Evolutionary conservation across 2,113 vertebrate species (phyloP), one percentile per base, ranked within the genome.

Genomic region (Hippopotamus amphibius): DNA sequence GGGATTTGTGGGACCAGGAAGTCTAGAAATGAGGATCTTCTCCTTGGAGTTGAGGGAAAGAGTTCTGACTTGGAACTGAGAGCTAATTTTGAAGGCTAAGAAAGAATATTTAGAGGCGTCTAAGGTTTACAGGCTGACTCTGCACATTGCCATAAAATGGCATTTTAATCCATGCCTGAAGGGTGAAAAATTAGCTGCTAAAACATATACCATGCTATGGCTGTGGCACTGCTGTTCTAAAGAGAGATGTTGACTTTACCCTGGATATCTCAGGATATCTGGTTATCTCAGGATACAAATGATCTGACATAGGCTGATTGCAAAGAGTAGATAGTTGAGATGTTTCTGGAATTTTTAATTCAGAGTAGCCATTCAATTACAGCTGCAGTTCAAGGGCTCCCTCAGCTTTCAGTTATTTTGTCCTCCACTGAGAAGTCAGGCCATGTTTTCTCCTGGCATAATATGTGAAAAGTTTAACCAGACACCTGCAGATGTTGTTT

Each of bases 391-490:
- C 21, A 57, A 0, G 48, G 57, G 2, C 33, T 55, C 14, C 7
- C 7, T 89, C 12, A 37, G 26, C 30, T 57, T 79, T 48, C 16
- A 37, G 48, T 74, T 88, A 33, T 92, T n/a, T 86, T 77, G 41
- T 71, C 66, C 17, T 94, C 26, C 13, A 22, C 30, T 55, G 71
- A 92, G 37, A 74, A 65, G 50, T 68, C 46, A 85, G 26, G 37
- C 43, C 68, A 63, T 83, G 21, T 94, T 74, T 92, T 90, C 48
- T 65, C 2, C 66, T 96, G 85, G 30, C 28, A 82, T 74, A 76
- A 66, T 92, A 22, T 59, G 3, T 19, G 26, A 93, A 46, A 84
- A 93, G 8, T 88, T 95, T 22, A 76, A 33, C 80, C 59, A 88
- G 66, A 82, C 37, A 48, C n/a, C 24, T 53, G 37, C 13, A 37